Evolutionary conservation across 2,797 vertebrate genomes (phyloP).

Genomic region (Sebastes taczanowskii): DNA sequence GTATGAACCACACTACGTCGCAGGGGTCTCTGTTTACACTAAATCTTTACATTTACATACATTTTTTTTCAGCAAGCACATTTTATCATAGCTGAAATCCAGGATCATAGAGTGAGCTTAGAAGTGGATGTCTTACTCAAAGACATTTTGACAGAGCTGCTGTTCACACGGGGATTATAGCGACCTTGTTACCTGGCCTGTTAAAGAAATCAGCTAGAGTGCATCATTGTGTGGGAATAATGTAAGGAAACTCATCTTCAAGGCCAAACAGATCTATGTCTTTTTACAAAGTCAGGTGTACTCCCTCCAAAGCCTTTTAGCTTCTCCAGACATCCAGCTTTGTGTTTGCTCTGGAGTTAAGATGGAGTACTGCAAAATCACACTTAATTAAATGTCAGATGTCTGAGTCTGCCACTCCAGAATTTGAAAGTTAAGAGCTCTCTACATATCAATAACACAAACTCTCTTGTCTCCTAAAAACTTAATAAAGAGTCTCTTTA

Average conservation of each 20-base stretch:
- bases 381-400: conserved; percentile 41
- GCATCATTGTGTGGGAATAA: neutral
- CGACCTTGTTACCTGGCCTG: neutral
- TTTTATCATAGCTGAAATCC: neutral
- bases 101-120: neutral
- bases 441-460: conserved; percentile 13
- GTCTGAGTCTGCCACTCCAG: neutral
- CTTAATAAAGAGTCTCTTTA: neutral
- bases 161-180: neutral
- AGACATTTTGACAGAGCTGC: neutral
- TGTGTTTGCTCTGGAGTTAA: conserved; percentile 21
- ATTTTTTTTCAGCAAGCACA: neutral
- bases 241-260: neutral
- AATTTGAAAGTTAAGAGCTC: neutral
- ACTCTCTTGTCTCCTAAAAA: neutral
- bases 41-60: conserved; percentile 26
- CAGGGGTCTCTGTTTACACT: conserved; percentile 30
- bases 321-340: neutral
- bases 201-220: neutral
- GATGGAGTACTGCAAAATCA: neutral
- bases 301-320: conserved; percentile 1
- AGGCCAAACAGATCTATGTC: neutral
- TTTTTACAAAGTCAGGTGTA: neutral
- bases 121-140: neutral
- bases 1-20: neutral